Percentiles rank a stretch among this genome's conserved stretches.
phyloP scores from a whole-genome alignment of 2,888 invertebrate genomes.

The Syritta pipiens region DNA sequence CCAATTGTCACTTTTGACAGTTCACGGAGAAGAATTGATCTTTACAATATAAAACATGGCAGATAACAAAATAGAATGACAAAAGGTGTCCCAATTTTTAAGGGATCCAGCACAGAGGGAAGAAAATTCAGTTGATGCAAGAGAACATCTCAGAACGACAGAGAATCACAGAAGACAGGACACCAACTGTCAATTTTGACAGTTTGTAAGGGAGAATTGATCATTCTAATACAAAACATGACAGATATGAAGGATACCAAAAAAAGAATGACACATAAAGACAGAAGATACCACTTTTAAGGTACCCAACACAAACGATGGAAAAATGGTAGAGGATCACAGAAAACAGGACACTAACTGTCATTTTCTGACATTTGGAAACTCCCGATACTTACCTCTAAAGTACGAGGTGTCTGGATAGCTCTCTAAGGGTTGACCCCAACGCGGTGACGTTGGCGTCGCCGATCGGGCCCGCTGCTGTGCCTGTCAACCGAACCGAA shows the following conservation, averaged over 20 bases:
- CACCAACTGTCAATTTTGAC: neutral
- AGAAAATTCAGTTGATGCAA: too few relatives aligned
- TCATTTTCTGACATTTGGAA: neutral
- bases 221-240: too few relatives aligned
- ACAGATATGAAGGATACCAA: too few relatives aligned
- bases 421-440: conserved; percentile 81
- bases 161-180: conserved; percentile 14
- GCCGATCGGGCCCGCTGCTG: conserved; percentile 87
- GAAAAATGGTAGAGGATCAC: too few relatives aligned
- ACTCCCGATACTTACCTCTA: conserved; percentile 81
- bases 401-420: conserved; percentile 81
- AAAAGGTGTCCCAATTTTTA: too few relatives aligned
- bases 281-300: too few relatives aligned
- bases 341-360: neutral
- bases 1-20: neutral
- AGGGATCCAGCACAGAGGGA: neutral
- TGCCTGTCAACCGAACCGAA: conserved; percentile 79
- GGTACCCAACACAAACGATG: too few relatives aligned
- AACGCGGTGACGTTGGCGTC: conserved; percentile 84
- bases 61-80: too few relatives aligned
- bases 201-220: too few relatives aligned
- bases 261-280: too few relatives aligned
- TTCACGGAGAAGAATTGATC: too few relatives aligned
- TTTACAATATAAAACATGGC: too few relatives aligned
- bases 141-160: neutral